Evolutionary conservation across 2,797 vertebrate genomes (phyloP).

Genomic region (Mormyrops attenuatus): DNA sequence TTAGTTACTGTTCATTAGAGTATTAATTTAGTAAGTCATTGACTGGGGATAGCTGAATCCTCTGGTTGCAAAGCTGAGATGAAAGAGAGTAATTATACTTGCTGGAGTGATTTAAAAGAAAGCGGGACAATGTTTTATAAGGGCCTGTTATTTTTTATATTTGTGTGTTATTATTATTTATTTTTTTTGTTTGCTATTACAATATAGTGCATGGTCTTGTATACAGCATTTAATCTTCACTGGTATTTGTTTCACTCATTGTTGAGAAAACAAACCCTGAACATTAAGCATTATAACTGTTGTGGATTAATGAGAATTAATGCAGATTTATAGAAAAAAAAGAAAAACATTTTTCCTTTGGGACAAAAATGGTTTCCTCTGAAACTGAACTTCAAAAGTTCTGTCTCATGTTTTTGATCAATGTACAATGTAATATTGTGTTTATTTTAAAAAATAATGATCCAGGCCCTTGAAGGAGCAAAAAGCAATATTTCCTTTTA

Average conservation of each 20-base stretch:
- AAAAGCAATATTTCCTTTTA: slow-evolving; percentile 6
- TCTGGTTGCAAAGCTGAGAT: not conserved
- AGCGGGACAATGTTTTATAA: not conserved
- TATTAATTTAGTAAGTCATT: not conserved
- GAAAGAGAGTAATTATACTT: not conserved
- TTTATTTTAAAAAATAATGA: not conserved
- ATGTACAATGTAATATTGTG: not conserved
- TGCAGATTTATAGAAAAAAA: not conserved
- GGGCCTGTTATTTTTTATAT: not conserved
- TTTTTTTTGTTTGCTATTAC: not conserved
- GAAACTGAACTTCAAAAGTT: not conserved
- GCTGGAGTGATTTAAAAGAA: not conserved
- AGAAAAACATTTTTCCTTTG: not conserved
- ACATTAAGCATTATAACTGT: not conserved
- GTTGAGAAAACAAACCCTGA: not conserved
- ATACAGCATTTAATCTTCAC: not conserved
- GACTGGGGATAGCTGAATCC: not conserved
- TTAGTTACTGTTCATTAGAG: not conserved
- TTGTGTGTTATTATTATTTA: not conserved
- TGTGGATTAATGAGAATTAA: not conserved
- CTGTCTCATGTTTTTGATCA: slow-evolving; percentile 9
- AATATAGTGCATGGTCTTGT: not conserved
- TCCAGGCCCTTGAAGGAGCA: not conserved
- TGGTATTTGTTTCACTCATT: not conserved
- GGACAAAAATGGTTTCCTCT: not conserved